Conservation (phyloP, 2,888 invertebrate genomes). For the Macropis europaea region DNA sequence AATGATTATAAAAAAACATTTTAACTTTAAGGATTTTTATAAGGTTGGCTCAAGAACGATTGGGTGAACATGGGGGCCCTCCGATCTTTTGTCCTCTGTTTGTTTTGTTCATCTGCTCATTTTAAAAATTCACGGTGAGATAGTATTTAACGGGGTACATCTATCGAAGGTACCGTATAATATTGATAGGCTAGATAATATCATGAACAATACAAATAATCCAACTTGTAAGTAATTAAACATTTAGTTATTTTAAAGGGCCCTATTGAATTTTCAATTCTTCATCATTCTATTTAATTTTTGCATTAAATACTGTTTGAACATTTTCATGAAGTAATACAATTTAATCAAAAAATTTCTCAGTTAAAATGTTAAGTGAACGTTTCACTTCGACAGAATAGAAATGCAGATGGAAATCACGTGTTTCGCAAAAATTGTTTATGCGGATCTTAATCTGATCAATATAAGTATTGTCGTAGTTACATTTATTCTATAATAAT, state of each 20-base stretch:
- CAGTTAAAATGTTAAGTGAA: neutral
- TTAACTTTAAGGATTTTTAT: neutral
- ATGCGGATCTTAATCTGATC: neutral
- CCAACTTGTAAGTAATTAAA: conserved; percentile 73
- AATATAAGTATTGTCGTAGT: neutral
- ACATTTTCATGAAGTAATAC: neutral
- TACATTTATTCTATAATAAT: conserved; percentile 8
- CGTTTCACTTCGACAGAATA: neutral
- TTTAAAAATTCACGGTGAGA: conserved; percentile 56
- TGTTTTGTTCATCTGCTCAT: conserved; percentile 35
- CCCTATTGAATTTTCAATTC: conserved; percentile 16
- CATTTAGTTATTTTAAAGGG: conserved; percentile 37
- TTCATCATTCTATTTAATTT: neutral
- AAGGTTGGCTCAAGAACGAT: conserved; percentile 17
- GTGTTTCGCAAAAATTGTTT: neutral
- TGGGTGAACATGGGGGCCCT: conserved; percentile 21
- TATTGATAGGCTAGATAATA: conserved; percentile 67
- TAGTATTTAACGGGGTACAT: conserved; percentile 70
- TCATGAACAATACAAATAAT: conserved; percentile 70
- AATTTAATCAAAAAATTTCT: neutral
- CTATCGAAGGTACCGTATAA: conserved; percentile 54
- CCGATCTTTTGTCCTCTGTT: conserved; percentile 22
- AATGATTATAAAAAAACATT: neutral
- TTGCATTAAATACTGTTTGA: neutral
- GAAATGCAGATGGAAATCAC: neutral